Evolutionary conservation across 2,113 vertebrate species (phyloP).

Genomic region (Gobius niger): DNA sequence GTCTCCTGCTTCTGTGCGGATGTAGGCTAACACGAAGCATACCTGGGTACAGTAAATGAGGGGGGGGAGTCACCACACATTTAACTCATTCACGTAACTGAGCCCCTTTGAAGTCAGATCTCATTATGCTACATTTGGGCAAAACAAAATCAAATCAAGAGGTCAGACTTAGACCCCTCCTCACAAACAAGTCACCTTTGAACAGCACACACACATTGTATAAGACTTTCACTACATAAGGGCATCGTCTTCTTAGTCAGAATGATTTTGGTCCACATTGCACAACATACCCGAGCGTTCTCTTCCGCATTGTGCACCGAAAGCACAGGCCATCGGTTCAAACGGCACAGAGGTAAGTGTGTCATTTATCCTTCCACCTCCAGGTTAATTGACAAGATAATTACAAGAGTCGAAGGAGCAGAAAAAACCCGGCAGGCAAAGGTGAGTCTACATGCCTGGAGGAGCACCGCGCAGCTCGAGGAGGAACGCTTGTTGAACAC

Average conservation of each 20-base stretch:
- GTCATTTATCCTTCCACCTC: slow-evolving; percentile 56
- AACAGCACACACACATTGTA: background rate
- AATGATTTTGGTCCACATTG: slow-evolving; percentile 12
- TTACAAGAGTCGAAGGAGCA: slow-evolving; percentile 46
- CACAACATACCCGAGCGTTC: slow-evolving; percentile 12
- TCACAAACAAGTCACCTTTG: background rate
- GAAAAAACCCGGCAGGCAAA: slow-evolving; percentile 29
- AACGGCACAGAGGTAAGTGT: slow-evolving; percentile 31
- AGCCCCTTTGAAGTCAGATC: slow-evolving; percentile 23
- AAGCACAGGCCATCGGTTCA: slow-evolving; percentile 19
- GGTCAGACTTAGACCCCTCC: background rate
- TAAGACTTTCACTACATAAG: too few relatives aligned
- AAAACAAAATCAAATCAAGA: background rate
- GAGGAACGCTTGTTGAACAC: slow-evolving; percentile 27
- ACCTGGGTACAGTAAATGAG: slow-evolving; percentile 38
- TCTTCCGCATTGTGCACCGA: slow-evolving; percentile 7
- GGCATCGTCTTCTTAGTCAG: background rate
- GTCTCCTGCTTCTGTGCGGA: slow-evolving; percentile 37
- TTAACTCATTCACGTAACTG: slow-evolving; percentile 38
- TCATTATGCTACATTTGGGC: slow-evolving; percentile 24
- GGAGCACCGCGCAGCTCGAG: slow-evolving; percentile 25
- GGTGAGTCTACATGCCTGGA: slow-evolving; percentile 10
- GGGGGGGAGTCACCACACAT: slow-evolving; percentile 36
- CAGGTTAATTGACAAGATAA: slow-evolving; percentile 66
- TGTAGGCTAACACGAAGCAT: slow-evolving; percentile 36